These are phyloP conservation scores for pig (Sus scrofa) DNA, from an alignment of 2,113 vertebrate genomes.

Conservation along the genomic window T2T-Sscrofa CM000819.6:17715001-17715500, in stretches of 20 bases:
- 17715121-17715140: background rate
- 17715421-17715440: no score
- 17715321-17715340: background rate
- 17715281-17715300: background rate
- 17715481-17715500: no score
- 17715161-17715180: background rate
- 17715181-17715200: background rate
- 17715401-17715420: no score
- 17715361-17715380: background rate
- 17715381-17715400: constrained; percentile 23
- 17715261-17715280: background rate
- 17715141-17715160: background rate
- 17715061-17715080: background rate
- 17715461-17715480: no score
- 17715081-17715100: background rate
- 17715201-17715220: constrained; percentile 23
- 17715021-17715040: background rate
- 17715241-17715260: constrained; percentile 7
- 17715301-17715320: background rate
- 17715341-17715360: background rate
- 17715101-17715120: background rate
- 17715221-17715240: background rate
- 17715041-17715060: background rate
- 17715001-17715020: background rate
- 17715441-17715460: no score